Conservation (phyloP, 2,888 invertebrate species). For the Phalangium opilio region DNA sequence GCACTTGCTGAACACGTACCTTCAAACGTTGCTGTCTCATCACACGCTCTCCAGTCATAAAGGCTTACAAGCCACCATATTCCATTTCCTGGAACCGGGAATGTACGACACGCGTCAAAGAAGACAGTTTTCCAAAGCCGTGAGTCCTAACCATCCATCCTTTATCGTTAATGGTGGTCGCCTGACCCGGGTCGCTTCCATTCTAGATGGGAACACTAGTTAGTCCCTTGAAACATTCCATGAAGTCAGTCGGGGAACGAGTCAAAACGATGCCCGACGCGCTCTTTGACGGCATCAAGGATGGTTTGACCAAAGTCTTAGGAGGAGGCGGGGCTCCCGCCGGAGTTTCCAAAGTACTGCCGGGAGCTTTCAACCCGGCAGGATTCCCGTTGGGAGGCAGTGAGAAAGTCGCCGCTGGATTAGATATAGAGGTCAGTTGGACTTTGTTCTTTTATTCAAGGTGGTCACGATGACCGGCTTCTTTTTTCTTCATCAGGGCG, state of each 20-base stretch:
- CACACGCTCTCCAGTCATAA: slow-evolving; percentile 43
- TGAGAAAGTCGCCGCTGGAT: slow-evolving; percentile 17
- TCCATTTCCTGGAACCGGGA: slow-evolving; percentile 50
- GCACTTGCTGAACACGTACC: slow-evolving; percentile 54
- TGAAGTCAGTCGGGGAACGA: slow-evolving; percentile 53
- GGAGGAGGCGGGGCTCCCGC: slow-evolving; percentile 22
- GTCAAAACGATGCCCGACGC: slow-evolving; percentile 80
- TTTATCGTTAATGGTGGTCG: too few relatives aligned
- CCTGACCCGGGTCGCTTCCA: background rate
- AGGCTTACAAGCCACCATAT: slow-evolving; percentile 44
- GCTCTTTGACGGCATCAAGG: slow-evolving; percentile 67
- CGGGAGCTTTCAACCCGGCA: slow-evolving; percentile 2
- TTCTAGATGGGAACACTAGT: slow-evolving; percentile 42
- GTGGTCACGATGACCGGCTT: slow-evolving; percentile 21
- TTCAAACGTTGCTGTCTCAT: slow-evolving; percentile 44
- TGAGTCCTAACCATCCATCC: slow-evolving; percentile 17
- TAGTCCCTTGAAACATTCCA: slow-evolving; percentile 64
- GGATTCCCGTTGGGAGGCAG: slow-evolving; percentile 5
- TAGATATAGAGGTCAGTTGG: slow-evolving; percentile 16
- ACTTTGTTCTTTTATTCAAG: background rate
- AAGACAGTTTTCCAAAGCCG: slow-evolving; percentile 32
- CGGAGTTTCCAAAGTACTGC: too few relatives aligned
- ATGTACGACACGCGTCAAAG: slow-evolving; percentile 46
- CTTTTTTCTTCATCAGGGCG: slow-evolving; percentile 33
- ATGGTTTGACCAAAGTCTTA: slow-evolving; percentile 61